Evolutionary conservation across 2,888 invertebrate species (phyloP).

Genomic region (Rotaria magnacalcarata): DNA sequence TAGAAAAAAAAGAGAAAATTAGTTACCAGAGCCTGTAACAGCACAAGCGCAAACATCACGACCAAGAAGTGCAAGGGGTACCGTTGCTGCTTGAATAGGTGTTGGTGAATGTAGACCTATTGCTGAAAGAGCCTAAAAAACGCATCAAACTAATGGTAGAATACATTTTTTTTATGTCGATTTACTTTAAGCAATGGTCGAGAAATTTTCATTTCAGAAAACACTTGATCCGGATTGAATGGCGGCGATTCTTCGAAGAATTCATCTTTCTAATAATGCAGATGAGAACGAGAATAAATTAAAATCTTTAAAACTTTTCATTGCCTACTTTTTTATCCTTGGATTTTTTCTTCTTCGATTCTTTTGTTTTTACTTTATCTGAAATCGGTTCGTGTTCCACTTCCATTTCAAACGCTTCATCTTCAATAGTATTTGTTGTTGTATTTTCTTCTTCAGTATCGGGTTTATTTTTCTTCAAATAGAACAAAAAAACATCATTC

Average conservation of each 20-base stretch:
- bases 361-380: conserved; percentile 20
- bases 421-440: not conserved
- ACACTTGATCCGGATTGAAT: conserved; percentile 20
- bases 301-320: not conserved
- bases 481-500: not conserved
- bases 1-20: too few relatives aligned
- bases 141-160: too few relatives aligned
- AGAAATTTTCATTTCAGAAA: conserved; percentile 44
- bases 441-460: not conserved
- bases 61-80: conserved; percentile 84
- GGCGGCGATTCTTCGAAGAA: conserved; percentile 33
- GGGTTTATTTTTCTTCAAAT: not conserved
- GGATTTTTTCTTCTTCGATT: not conserved
- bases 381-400: not conserved
- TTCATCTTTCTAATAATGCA: conserved; percentile 34
- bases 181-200: conserved; percentile 43
- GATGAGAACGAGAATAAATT: too few relatives aligned
- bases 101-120: conserved; percentile 89
- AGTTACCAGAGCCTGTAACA: conserved; percentile 72
- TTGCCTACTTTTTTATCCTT: not conserved
- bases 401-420: conserved; percentile 34
- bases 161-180: not conserved
- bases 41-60: conserved; percentile 96
- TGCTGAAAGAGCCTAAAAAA: conserved; percentile 72
- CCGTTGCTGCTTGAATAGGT: conserved; percentile 88